Evolutionary conservation across 1,140 invertebrate genomes (phyloP), one percentile per base, ranked within the genome.

Genomic region (Vanessa atalanta): DNA sequence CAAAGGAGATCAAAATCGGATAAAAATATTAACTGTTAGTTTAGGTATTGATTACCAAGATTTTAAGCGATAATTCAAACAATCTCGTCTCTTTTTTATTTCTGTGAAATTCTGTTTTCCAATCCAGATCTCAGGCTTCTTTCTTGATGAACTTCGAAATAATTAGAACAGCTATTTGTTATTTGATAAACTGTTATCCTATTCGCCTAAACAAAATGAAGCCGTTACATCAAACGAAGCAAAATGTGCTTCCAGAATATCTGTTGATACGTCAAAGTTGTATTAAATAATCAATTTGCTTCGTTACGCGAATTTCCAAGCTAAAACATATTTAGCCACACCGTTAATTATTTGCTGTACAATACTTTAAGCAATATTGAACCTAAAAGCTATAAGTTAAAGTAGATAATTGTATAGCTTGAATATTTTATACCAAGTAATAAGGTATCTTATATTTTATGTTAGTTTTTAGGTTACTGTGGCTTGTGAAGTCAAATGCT

Each of bases 241-340:
- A 50, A 1, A 15, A 8, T 53, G 6, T 53, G 50, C 50, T 53
- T 53, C 50, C 6, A 53, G 50, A 53, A 53, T 53, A 53, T 53
- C 20, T 15, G 14, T 53, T 53, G 50, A 16, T n/a, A 53, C 50
- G n/a, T 53, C 50, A 53, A 53, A 53, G 50, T 53, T 26, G 11
- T 26, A 20, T 26, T 23, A 57, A 57, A 23, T 57, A 57, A 23
- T 57, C 16, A 57, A 23, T 23, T 57, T 57, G 55, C 55, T 26
- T 57, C 23, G 55, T 57, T 57, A 57, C 55, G 20, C 13, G 55
- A 57, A 16, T 57, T 57, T 57, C 16, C 20, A 57, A 57, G 20
- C 20, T 57, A 26, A 26, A 23, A 57, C 16, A 57, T 20, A 26
- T 57, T 57, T 31, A 57, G 20, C 55, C 55, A 16, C 20, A n/a